Evolutionary conservation across 2,797 vertebrate species (phyloP).

Genomic region (Picus viridis): DNA sequence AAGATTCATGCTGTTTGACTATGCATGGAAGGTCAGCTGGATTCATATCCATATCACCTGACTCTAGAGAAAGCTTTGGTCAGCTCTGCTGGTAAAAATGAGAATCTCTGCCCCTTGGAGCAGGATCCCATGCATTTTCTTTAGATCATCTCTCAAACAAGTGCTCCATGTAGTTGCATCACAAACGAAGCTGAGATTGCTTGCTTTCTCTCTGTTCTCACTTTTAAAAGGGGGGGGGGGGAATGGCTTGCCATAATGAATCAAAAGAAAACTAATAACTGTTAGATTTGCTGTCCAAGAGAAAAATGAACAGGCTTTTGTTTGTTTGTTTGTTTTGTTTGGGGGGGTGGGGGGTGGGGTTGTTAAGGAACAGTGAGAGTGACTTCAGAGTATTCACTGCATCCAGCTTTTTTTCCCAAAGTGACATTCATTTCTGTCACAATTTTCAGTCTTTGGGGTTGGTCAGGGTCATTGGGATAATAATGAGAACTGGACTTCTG

Average conservation of each 20-base stretch:
- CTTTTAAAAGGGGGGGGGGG: not conserved
- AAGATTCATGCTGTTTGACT: no score
- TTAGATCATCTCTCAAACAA: not conserved
- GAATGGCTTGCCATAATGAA: not conserved
- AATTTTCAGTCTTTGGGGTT: not conserved
- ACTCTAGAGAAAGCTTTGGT: not conserved
- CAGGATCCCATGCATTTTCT: not conserved
- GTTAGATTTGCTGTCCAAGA: not conserved
- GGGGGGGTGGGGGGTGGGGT: no score
- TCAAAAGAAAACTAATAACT: not conserved
- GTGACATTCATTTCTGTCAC: not conserved
- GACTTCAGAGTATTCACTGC: not conserved
- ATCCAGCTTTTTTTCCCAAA: not conserved
- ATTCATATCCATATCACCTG: not conserved
- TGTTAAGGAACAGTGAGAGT: not conserved
- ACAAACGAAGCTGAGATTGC: not conserved
- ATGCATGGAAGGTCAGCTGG: accelerated
- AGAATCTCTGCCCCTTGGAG: not conserved
- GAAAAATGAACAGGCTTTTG: not conserved
- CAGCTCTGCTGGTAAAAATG: not conserved
- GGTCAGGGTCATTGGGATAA: not conserved
- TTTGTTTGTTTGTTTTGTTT: no score
- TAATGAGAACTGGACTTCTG: not conserved
- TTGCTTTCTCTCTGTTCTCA: not conserved
- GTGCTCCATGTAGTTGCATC: not conserved